phyloP scores from a whole-genome alignment of 2,797 vertebrate species.

The Crax fasciolata region DNA sequence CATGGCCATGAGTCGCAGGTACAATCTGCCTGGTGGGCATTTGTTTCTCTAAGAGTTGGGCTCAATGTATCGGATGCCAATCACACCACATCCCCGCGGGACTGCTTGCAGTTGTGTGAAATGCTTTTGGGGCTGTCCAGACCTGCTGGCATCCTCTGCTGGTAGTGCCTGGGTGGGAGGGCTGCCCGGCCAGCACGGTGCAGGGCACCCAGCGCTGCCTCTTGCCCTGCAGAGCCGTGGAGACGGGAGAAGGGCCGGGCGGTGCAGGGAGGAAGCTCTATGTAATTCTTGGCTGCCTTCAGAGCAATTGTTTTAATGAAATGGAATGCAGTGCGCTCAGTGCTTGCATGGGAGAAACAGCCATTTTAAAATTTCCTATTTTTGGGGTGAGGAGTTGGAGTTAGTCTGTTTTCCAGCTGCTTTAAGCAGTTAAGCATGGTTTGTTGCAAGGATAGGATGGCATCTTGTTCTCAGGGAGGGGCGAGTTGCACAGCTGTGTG shows the following conservation, averaged over 20 bases:
- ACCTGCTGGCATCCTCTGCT: not conserved
- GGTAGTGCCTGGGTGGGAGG: not conserved
- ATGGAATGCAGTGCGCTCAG: slow-evolving; percentile 84
- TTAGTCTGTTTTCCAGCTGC: slow-evolving; percentile 59
- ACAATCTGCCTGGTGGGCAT: not conserved
- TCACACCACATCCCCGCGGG: fast-evolving
- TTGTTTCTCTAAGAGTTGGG: not conserved
- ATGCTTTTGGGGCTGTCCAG: not conserved
- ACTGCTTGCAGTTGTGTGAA: not conserved
- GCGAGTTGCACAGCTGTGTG: not conserved
- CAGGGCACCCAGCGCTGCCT: fast-evolving
- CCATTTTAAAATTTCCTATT: slow-evolving; percentile 17
- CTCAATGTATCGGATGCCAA: not conserved
- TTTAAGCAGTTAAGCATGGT: slow-evolving; percentile 35
- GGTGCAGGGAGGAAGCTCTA: slow-evolving; percentile 83
- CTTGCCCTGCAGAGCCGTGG: not conserved
- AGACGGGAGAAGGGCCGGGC: slow-evolving; percentile 28
- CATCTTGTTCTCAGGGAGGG: not conserved
- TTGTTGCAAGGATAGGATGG: not conserved
- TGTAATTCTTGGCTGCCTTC: slow-evolving; percentile 86
- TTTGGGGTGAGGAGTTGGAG: not conserved
- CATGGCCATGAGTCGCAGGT: not conserved
- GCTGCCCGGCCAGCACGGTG: not conserved
- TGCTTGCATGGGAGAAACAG: slow-evolving; percentile 80
- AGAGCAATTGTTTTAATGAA: slow-evolving; percentile 87